These are phyloP conservation scores for Virgularia gustaviana DNA, from an alignment of 92 coral and sea anemone genomes.

Conservation along the genomic window DNA sequence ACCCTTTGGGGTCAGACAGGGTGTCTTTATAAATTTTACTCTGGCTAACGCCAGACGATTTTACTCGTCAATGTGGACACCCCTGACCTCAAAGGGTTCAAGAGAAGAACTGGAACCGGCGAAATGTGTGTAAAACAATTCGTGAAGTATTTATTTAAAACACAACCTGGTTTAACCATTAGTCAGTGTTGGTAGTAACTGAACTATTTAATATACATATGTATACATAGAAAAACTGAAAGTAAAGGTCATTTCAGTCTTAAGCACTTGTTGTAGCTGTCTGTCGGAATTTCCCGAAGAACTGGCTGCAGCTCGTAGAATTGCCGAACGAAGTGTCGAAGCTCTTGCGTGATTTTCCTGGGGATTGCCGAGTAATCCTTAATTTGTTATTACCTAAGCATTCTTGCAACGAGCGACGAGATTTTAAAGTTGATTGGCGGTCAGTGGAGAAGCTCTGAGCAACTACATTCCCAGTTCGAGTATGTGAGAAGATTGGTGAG, in stretches of 20 bases:
- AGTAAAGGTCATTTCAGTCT: not conserved
- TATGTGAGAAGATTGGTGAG: not conserved
- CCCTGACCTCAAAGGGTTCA: too few species aligned
- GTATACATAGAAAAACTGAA: not conserved
- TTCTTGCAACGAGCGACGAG: not conserved
- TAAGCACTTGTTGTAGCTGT: slow-evolving; percentile 35
- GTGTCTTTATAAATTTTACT: too few species aligned
- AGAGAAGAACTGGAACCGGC: too few species aligned
- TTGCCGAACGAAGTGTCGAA: not conserved
- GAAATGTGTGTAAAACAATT: too few species aligned
- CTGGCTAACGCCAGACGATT: too few species aligned
- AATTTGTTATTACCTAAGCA: not conserved
- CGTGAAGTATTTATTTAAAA: too few species aligned
- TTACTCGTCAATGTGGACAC: too few species aligned
- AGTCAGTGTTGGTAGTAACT: not conserved
- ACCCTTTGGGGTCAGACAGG: too few species aligned
- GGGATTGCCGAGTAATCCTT: slow-evolving; percentile 5
- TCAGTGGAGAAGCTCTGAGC: not conserved
- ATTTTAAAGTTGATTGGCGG: slow-evolving; percentile 1
- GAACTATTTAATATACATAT: not conserved
- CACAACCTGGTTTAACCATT: too few species aligned
- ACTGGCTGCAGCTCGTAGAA: slow-evolving; percentile 7
- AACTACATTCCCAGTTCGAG: not conserved
- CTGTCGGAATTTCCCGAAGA: slow-evolving; percentile 26
- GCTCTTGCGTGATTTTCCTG: not conserved